Base-by-base conservation (phyloP, 2,113 vertebrate genomes). In the Halcyon malimbica region DNA sequence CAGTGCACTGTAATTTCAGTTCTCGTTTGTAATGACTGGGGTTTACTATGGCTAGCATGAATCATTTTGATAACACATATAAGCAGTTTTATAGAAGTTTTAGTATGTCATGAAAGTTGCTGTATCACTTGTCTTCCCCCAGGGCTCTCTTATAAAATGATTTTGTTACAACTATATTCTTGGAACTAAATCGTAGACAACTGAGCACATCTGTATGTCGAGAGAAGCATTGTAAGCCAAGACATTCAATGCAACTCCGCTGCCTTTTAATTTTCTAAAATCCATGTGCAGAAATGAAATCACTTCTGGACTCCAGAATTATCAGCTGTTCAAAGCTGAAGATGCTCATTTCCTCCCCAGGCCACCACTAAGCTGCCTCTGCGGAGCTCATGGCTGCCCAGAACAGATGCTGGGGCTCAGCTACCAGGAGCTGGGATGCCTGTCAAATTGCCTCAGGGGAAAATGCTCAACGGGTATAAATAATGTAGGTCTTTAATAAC, bases 61-160 rank as follows among this genome's bases (percentile, higher is more conserved):
- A 94, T 94, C 94, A 91, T 81, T 96, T 70, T 96, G 94, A 93
- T 97, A 97, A 70, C 82, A 90, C 11, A 41, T 65, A 44, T 51
- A 94, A 96, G 87, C 87, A 80, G 65, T 68, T 96, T 95, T 96
- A 97, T 77, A 68, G 90, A 84, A 62, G 70, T 41, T 96, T 89
- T 89, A 93, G 74, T 68, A 25, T 37, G 63, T 57, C 94, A 85
- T 87, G 89, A 92, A 95, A 89, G 54, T 75, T 92, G 42, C 76
- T 92, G 1, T 90, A 92, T 89, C 67, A 64, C 88, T 90, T 83
- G 50, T 35, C 42, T 75, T 83, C 70, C 93, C 87, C 46, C 10
- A 5, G 85, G 94, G 88, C 48, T 69, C 28, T 60, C 64, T 62
- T 92, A 65, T 62, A 89, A 95, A 97, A 81, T 44, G 0, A 46